Conservation (phyloP, 2,888 invertebrate genomes). For the Pheosia gnoma region DNA sequence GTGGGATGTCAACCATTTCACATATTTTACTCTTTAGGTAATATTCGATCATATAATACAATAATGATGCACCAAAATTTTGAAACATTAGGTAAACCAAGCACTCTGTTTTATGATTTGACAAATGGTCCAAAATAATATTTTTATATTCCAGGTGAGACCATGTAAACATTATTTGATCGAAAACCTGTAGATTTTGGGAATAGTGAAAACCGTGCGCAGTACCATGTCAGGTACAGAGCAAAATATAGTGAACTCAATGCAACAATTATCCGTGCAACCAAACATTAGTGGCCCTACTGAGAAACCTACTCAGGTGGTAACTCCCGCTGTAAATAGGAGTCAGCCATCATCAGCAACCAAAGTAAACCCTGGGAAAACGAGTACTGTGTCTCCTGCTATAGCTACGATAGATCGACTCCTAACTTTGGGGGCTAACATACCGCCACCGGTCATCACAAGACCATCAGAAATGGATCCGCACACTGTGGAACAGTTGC, state of each 20-base stretch:
- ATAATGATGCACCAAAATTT: too few species aligned
- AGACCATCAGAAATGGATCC: slow-evolving; percentile 78
- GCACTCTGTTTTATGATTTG: neutral
- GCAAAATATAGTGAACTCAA: slow-evolving; percentile 80
- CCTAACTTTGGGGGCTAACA: slow-evolving; percentile 70
- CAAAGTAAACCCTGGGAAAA: slow-evolving; percentile 70
- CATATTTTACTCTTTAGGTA: slow-evolving; percentile 26
- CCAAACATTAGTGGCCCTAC: slow-evolving; percentile 73
- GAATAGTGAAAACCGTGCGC: slow-evolving; percentile 53
- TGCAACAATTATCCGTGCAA: slow-evolving; percentile 81
- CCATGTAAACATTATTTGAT: slow-evolving; percentile 60
- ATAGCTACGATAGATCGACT: slow-evolving; percentile 81
- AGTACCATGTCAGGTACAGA: slow-evolving; percentile 83
- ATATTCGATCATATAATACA: slow-evolving; percentile 6
- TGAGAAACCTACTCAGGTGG: slow-evolving; percentile 81
- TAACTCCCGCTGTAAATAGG: slow-evolving; percentile 78
- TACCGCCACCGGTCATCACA: slow-evolving; percentile 76
- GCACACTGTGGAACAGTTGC: slow-evolving; percentile 84
- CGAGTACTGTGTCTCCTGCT: slow-evolving; percentile 73
- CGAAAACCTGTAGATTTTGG: slow-evolving; percentile 54
- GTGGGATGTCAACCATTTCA: slow-evolving; percentile 71
- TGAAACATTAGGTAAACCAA: neutral
- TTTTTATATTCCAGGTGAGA: slow-evolving; percentile 63
- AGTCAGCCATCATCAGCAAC: slow-evolving; percentile 65
- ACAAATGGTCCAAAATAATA: neutral